Evolutionary conservation across 2,888 invertebrate species (phyloP).

Genomic region (Plusia festucae): DNA sequence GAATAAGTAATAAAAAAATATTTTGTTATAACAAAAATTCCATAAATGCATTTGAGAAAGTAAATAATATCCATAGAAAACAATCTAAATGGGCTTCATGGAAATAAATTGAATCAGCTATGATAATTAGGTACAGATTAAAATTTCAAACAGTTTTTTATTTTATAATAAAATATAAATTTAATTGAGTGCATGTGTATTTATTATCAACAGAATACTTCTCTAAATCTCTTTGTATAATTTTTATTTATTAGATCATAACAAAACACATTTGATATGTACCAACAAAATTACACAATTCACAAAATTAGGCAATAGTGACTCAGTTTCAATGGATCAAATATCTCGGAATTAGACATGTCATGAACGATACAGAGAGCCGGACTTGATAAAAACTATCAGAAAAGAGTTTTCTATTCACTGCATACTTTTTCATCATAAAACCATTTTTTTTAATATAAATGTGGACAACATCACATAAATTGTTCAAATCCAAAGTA

Average conservation of each 20-base stretch:
- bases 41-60: constrained; percentile 4
- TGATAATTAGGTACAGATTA: no score
- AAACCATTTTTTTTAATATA: no score
- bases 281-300: not conserved
- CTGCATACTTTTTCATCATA: not conserved
- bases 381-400: not conserved
- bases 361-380: not conserved
- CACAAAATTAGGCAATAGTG: not conserved
- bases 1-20: no score
- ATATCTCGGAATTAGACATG: not conserved
- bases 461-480: no score
- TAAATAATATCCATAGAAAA: not conserved
- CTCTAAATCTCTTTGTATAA: not conserved
- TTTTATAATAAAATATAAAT: no score
- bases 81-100: not conserved
- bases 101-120: no score
- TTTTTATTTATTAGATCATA: not conserved
- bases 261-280: not conserved
- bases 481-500: no score
- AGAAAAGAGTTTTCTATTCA: not conserved
- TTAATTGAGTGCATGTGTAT: no score
- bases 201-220: not conserved
- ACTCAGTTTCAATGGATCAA: not conserved
- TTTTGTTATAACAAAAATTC: not conserved
- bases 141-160: no score